Percentiles rank a stretch among this genome's conserved stretches.
phyloP scores from a whole-genome alignment of 2,797 vertebrate genomes.

The Lagorchestes hirsutus region DNA sequence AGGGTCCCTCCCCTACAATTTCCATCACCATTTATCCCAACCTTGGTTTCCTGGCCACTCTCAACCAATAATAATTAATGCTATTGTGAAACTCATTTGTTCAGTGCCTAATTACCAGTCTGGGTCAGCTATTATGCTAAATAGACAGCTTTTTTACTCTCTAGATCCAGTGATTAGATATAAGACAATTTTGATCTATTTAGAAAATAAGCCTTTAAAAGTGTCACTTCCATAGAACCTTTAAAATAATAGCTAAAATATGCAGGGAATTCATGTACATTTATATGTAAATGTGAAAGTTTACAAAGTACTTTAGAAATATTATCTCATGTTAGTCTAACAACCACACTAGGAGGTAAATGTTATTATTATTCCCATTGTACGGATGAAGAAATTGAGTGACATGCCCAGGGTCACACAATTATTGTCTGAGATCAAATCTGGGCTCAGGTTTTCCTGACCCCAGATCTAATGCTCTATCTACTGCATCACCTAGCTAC shows the following conservation, averaged over 20 bases:
- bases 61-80: constrained; percentile 21
- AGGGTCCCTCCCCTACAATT: constrained; percentile 55
- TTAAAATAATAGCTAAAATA: background rate
- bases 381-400: background rate
- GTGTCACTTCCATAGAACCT: background rate
- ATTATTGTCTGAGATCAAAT: background rate
- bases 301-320: background rate
- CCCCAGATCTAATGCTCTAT: background rate
- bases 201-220: constrained; percentile 31
- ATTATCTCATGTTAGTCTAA: background rate
- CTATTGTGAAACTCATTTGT: constrained; percentile 35
- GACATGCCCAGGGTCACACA: background rate
- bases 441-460: background rate
- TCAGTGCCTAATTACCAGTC: background rate
- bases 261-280: background rate
- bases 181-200: constrained; percentile 17
- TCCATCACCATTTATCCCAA: constrained; percentile 57
- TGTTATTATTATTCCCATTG: background rate
- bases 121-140: background rate
- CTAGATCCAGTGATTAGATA: background rate
- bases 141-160: background rate
- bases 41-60: background rate
- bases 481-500: background rate
- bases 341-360: background rate
- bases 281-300: background rate